A percentile compares a stretch with the other conserved stretches of the same genome.
These are phyloP conservation scores for Oryzias melastigma DNA, from an alignment of 2,113 vertebrate species.

Conservation along the genomic window DNA sequence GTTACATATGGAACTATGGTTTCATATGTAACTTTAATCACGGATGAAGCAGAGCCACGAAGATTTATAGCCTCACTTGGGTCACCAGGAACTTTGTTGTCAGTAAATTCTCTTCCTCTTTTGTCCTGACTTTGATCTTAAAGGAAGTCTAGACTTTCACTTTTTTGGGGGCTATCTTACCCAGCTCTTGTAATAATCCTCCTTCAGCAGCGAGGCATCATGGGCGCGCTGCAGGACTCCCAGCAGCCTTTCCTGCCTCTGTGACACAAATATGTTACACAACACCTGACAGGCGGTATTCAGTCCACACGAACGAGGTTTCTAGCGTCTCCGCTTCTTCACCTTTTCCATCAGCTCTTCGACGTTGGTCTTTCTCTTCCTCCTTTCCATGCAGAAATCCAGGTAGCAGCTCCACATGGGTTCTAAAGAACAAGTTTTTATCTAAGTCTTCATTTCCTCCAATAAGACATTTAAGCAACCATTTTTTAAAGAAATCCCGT, in stretches of 20 bases:
- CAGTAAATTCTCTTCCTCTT: background rate
- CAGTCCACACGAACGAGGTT: background rate
- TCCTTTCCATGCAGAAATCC: slow-evolving; percentile 86
- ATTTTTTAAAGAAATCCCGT: too few species aligned
- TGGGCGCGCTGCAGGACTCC: slow-evolving; percentile 80
- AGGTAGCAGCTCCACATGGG: slow-evolving; percentile 91
- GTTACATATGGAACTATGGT: too few species aligned
- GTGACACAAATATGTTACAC: slow-evolving; percentile 32
- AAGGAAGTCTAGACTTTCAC: background rate
- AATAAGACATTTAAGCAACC: too few species aligned
- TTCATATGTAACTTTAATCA: too few species aligned
- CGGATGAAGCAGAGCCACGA: too few species aligned
- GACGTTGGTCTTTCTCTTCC: slow-evolving; percentile 88
- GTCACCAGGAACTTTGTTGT: too few species aligned
- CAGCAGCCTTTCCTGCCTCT: slow-evolving; percentile 86
- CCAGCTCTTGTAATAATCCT: slow-evolving; percentile 87
- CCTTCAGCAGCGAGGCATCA: slow-evolving; percentile 78
- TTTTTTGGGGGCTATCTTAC: slow-evolving; percentile 71
- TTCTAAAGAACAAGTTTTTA: slow-evolving; percentile 68
- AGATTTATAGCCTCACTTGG: too few species aligned
- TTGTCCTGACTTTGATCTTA: background rate
- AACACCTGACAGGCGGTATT: slow-evolving; percentile 1
- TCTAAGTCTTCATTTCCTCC: too few species aligned
- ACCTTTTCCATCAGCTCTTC: slow-evolving; percentile 85
- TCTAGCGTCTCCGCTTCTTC: background rate